Percentiles rank a stretch among this genome's conserved stretches.
Evolutionary conservation across 2,888 invertebrate species (phyloP).

Genomic region (Cheilosia soror): DNA sequence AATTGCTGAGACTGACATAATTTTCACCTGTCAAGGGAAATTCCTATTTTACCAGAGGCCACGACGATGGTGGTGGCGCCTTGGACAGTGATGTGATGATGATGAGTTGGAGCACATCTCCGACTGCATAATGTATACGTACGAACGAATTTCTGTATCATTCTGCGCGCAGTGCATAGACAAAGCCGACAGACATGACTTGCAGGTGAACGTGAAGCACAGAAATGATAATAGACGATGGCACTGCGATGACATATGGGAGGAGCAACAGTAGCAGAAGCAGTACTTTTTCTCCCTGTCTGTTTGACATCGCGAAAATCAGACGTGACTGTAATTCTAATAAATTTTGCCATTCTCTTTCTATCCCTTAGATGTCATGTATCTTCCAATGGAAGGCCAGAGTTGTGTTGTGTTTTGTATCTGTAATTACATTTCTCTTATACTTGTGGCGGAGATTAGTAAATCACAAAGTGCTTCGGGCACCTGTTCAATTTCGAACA

Average conservation of each 20-base stretch:
- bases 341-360: constrained; percentile 54
- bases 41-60: constrained; percentile 34
- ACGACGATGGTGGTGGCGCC: constrained; percentile 41
- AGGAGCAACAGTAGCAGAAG: constrained; percentile 53
- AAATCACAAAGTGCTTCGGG: constrained; percentile 66
- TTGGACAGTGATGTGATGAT: constrained; percentile 68
- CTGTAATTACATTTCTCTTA: constrained; percentile 66
- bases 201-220: constrained; percentile 66
- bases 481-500: constrained; percentile 49
- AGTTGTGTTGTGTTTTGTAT: constrained; percentile 45
- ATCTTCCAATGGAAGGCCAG: no score
- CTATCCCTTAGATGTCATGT: neutral
- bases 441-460: constrained; percentile 46
- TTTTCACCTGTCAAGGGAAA: constrained; percentile 58
- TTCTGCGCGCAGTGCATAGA: constrained; percentile 42
- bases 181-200: constrained; percentile 61
- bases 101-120: constrained; percentile 57
- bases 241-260: constrained; percentile 68
- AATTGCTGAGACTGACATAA: constrained; percentile 51
- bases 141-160: constrained; percentile 56
- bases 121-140: constrained; percentile 40
- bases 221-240: constrained; percentile 71
- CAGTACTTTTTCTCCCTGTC: constrained; percentile 12
- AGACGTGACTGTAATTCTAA: constrained; percentile 72
- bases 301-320: constrained; percentile 68